Evolutionary conservation across 2,113 vertebrate species (phyloP), one percentile per base, ranked within the genome.

Genomic region (Rhinoptilus africanus): DNA sequence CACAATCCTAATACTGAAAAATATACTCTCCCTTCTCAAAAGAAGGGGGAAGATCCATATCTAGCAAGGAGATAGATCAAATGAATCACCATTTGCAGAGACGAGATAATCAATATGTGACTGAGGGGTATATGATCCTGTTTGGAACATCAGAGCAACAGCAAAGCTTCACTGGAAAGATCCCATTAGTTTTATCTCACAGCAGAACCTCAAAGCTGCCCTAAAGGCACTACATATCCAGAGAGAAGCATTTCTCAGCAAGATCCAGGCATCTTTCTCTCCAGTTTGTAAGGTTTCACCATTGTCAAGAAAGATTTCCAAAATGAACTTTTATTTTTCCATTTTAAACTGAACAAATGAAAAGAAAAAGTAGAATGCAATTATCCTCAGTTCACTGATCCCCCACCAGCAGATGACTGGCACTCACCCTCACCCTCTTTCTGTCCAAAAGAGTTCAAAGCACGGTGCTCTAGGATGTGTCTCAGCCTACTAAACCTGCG

Each of bases 181-280:
- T 69, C 53, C 57, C 74, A 41, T 85, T 48, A 89, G 39, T 67
- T 59, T 88, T 45, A 62, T 17, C 79, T 60, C 72, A 11, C 14
- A 88, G 77, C 71, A 88, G 85, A 85, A n/a, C 57, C 92, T 85
- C 90, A 83, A 48, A 93, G 82, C 74, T 95, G 82, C 90, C 90
- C 92, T 85, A 5, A 76, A 82, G 84, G 62, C 84, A 74, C 59
- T 45, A 59, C 3, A 1, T 10, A 51, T 10, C 32, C 51, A 54
- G 34, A 72, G 41, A 82, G 53, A 80, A 67, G 24, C 19, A 45
- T 24, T 77, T 69, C 74, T 89, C 9, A 41, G 47, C 43, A 50
- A 78, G 81, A 78, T 23, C 37, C 79, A 86, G n/a, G 59, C 73
- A 56, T 32, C 48, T 9, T 43, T 76, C 32, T 57, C 39, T 50